Conservation (phyloP, 2,888 invertebrate genomes). For the Eristalis arbustorum region DNA sequence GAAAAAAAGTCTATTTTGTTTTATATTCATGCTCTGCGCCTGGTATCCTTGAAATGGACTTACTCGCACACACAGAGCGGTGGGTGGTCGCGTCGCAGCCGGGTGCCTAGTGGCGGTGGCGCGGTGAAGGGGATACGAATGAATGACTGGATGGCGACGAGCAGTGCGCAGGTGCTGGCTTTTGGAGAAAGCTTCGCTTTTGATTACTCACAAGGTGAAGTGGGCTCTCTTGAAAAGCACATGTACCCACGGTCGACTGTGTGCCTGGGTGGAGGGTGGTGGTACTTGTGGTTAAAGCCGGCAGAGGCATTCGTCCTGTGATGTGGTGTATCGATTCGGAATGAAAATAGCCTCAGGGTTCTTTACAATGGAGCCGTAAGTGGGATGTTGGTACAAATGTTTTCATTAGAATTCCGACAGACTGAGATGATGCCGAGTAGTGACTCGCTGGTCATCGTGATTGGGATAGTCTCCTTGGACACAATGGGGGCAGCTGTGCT, state of each 20-base stretch:
- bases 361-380: slow-evolving; percentile 14
- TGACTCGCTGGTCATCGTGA: background rate
- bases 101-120: too few species aligned
- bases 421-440: too few species aligned
- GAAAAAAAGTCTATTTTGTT: background rate
- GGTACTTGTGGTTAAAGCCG: slow-evolving; percentile 39
- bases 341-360: slow-evolving; percentile 38
- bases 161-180: slow-evolving; percentile 44
- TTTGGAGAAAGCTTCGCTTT: slow-evolving; percentile 44
- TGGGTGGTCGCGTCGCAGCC: background rate
- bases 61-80: background rate
- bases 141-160: too few species aligned
- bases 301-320: slow-evolving; percentile 33
- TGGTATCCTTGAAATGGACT: slow-evolving; percentile 51
- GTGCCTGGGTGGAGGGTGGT: background rate
- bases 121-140: too few species aligned
- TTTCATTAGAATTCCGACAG: background rate
- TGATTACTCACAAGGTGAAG: slow-evolving; percentile 18
- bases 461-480: background rate
- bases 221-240: slow-evolving; percentile 21
- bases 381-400: background rate
- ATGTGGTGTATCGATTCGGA: slow-evolving; percentile 43
- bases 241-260: background rate
- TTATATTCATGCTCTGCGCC: background rate
- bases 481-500: background rate